A percentile compares a stretch with the other conserved stretches of the same genome.
phyloP scores from a whole-genome alignment of 2,113 vertebrate species.

The Ascaphus truei region DNA sequence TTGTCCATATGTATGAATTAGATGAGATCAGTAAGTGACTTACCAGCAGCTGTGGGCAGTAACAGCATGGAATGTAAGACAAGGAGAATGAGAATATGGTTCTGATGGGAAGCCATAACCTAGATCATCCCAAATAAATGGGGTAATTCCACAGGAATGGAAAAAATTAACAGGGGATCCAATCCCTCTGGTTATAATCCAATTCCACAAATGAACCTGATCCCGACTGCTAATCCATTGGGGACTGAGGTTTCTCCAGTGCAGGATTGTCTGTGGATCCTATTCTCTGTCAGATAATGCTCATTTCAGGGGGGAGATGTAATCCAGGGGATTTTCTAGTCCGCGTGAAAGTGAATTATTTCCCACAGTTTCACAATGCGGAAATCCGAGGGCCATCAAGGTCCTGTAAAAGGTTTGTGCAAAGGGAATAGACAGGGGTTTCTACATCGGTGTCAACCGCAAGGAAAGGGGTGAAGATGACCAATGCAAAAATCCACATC shows the following conservation, averaged over 20 bases:
- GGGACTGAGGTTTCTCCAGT: background rate
- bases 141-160: background rate
- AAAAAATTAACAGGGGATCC: background rate
- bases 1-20: too few species aligned
- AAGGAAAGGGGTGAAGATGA: background rate
- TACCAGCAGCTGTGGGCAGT: conserved; percentile 14
- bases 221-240: conserved; percentile 13
- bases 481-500: background rate
- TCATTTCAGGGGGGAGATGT: conserved; percentile 1
- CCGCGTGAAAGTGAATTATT: background rate
- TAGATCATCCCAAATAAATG: background rate
- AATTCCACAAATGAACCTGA: conserved; percentile 15
- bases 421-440: background rate
- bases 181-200: conserved; percentile 4
- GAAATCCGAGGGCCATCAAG: background rate
- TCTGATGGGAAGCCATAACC: conserved; percentile 11
- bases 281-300: background rate
- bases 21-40: too few species aligned
- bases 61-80: conserved; percentile 9
- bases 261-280: background rate
- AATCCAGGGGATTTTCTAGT: background rate
- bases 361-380: background rate
- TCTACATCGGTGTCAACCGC: background rate
- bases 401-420: background rate
- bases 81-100: conserved; percentile 4